Evolutionary conservation across 2,888 invertebrate genomes (phyloP).

Genomic region (Callyntrura guangdongensis): DNA sequence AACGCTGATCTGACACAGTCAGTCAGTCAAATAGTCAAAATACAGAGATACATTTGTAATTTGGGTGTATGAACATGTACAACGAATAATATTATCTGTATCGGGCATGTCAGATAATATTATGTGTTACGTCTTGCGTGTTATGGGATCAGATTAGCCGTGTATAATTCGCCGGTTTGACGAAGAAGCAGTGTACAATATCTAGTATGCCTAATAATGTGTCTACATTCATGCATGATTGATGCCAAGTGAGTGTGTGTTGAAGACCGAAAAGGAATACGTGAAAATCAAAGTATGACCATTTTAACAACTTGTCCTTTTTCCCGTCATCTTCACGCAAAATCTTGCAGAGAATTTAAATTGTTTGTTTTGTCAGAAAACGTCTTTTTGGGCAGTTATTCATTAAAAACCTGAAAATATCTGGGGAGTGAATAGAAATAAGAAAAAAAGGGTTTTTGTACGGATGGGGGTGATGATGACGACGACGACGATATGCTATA

Average conservation of each 20-base stretch:
- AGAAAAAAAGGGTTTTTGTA: constrained; percentile 12
- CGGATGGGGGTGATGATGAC: not conserved
- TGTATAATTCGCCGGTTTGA: constrained; percentile 17
- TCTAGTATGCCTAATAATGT: not conserved
- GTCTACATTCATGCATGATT: not conserved
- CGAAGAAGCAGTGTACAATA: constrained; percentile 31
- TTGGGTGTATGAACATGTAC: constrained; percentile 59
- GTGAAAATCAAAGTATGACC: constrained; percentile 21
- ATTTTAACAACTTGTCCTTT: constrained; percentile 68
- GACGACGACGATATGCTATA: not conserved
- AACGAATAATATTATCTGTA: constrained; percentile 66
- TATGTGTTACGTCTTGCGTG: not conserved
- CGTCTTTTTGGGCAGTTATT: constrained; percentile 33
- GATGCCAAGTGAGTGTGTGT: not conserved
- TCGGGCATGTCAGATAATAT: constrained; percentile 12
- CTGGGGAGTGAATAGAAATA: constrained; percentile 18
- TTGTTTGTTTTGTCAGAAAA: constrained; percentile 60
- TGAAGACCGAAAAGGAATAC: not conserved
- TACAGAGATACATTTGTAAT: constrained; percentile 55
- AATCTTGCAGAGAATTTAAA: constrained; percentile 58
- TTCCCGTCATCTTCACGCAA: constrained; percentile 42
- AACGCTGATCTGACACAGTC: constrained; percentile 50
- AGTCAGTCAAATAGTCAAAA: constrained; percentile 26
- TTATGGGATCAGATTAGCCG: not conserved
- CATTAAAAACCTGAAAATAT: constrained; percentile 55